Evolutionary conservation across 2,797 vertebrate genomes (phyloP).

Genomic region (Rhinella marina): DNA sequence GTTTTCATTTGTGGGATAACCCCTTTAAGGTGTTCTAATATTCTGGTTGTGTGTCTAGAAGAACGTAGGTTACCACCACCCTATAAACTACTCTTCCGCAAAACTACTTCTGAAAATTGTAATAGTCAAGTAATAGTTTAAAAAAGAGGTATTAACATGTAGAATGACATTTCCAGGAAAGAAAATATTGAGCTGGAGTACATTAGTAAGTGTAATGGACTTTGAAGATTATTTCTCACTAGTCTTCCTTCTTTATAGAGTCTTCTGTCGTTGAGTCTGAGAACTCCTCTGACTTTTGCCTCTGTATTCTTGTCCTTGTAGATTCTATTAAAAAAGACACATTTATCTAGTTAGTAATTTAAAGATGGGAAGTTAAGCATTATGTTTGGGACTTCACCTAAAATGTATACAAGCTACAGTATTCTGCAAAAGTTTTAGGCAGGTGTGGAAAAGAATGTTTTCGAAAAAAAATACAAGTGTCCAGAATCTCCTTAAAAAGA

Average conservation of each 20-base stretch:
- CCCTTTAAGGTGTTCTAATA: too few relatives aligned
- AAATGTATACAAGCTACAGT: too few relatives aligned
- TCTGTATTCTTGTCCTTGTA: constrained; percentile 92
- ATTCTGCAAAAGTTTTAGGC: too few relatives aligned
- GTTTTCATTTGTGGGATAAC: too few relatives aligned
- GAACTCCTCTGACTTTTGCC: constrained; percentile 91
- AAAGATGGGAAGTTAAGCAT: too few relatives aligned
- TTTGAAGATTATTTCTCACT: constrained; percentile 65
- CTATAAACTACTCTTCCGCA: not conserved
- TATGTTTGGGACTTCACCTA: too few relatives aligned
- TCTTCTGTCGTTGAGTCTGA: constrained; percentile 76
- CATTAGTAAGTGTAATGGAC: not conserved
- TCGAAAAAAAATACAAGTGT: too few relatives aligned
- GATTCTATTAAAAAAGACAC: constrained; percentile 76
- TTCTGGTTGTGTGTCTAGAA: not conserved
- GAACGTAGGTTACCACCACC: not conserved
- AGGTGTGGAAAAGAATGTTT: too few relatives aligned
- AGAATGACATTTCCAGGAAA: not conserved
- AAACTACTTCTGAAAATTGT: not conserved
- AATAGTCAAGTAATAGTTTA: not conserved
- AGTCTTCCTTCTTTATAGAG: constrained; percentile 78
- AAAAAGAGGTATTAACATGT: not conserved
- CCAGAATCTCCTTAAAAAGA: too few relatives aligned
- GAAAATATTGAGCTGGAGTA: not conserved
- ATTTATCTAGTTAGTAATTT: too few relatives aligned